Percentiles rank a stretch among this genome's conserved stretches.
phyloP scores from a whole-genome alignment of 2,113 vertebrate genomes.

The Hymenochirus boettgeri region DNA sequence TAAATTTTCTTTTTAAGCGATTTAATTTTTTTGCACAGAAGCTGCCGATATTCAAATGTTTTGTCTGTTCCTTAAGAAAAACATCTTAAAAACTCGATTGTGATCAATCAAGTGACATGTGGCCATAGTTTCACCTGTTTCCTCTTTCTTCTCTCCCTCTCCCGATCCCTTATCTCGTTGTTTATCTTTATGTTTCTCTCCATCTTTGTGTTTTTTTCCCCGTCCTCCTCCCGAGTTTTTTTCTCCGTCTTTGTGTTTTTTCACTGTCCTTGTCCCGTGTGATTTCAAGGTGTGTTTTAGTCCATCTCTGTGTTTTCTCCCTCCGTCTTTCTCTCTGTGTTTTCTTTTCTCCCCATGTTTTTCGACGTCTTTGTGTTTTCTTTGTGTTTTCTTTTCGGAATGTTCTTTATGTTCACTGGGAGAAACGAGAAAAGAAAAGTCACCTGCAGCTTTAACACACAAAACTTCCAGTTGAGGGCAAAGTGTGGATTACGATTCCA shows the following conservation, averaged over 20 bases:
- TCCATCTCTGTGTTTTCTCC: slow-evolving; percentile 50
- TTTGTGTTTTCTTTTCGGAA: slow-evolving; percentile 91
- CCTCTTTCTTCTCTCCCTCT: slow-evolving; percentile 89
- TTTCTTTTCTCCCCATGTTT: slow-evolving; percentile 85
- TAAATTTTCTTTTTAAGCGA: no score
- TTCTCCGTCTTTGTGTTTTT: slow-evolving; percentile 83
- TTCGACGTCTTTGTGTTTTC: slow-evolving; percentile 85
- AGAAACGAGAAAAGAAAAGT: slow-evolving; percentile 34
- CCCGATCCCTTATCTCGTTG: slow-evolving; percentile 85
- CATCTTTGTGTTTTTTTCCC: slow-evolving; percentile 81
- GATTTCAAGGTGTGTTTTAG: no score
- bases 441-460: no score
- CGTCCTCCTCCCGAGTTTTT: slow-evolving; percentile 82
- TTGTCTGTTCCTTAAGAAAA: no score
- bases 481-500: no score
- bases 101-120: no score
- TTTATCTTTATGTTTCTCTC: slow-evolving; percentile 86
- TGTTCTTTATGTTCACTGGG: slow-evolving; percentile 89
- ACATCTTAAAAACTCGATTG: no score
- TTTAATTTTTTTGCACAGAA: no score
- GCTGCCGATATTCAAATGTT: no score
- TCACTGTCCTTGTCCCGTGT: slow-evolving; percentile 82
- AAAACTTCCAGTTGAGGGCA: no score
- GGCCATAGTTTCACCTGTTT: no score
- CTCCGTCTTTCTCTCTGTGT: slow-evolving; percentile 84